Conservation (phyloP, 2,113 vertebrate genomes). For the Dipodomys ordii region DNA sequence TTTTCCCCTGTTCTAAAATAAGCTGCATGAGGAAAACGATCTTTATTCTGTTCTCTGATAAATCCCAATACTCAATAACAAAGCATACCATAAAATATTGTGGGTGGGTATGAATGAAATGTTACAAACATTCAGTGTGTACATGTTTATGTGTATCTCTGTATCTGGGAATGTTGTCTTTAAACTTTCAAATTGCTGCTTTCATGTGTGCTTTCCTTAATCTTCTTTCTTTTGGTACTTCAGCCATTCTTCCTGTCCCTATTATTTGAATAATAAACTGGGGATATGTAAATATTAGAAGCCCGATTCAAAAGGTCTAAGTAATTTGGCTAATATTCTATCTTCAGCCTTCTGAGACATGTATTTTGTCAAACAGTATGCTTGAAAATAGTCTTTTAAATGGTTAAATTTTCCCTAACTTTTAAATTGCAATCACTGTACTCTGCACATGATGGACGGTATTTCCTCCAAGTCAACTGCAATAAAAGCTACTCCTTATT, state of each 20-base stretch:
- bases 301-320: neutral
- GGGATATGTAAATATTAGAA: neutral
- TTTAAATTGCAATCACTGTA: neutral
- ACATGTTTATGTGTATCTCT: neutral
- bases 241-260: neutral
- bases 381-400: neutral
- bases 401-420: neutral
- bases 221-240: neutral
- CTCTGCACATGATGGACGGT: neutral
- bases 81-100: neutral
- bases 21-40: neutral
- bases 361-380: neutral
- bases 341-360: neutral
- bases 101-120: neutral
- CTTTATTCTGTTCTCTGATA: neutral
- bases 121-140: neutral
- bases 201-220: neutral
- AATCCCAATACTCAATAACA: neutral
- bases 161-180: fast-evolving
- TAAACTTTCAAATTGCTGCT: neutral
- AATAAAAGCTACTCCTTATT: neutral
- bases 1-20: neutral
- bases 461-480: neutral
- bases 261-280: neutral
- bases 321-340: neutral